Evolutionary conservation across 2,113 vertebrate genomes (phyloP), one percentile per base, ranked within the genome.

Genomic region (Lathamus discolor): DNA sequence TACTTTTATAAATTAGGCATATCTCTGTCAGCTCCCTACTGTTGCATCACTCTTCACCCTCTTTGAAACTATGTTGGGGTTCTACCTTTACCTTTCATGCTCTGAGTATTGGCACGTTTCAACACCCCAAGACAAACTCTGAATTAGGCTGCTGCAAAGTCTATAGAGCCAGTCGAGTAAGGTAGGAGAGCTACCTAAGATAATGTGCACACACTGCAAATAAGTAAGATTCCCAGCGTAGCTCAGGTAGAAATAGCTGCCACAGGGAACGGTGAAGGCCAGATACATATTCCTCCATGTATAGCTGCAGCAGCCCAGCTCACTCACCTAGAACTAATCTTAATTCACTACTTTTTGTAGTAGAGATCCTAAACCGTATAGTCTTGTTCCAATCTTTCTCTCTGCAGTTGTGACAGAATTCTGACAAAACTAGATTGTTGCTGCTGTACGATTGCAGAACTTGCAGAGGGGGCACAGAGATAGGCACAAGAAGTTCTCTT

Each of bases 21-120:
- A 27, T 51, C 1, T 17, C 37, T n/a, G 17, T 39, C 25, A 88
- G 1, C 41, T 37, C 51, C 33, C 11, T 86, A n/a, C 62, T 22
- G 17, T 3, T 66, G 14, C 12, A 72, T 7, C 48, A 12, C 16
- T 43, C 33, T 17, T 63, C 2, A 2, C 7, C 29, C 49, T 77
- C 33, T 66, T 39, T 41, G 68, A 68, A 89, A 44, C 37, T 29
- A 23, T 1, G 8, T 2, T 18, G 23, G 75, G 39, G 33, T 37
- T 61, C 54, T 44, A 44, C 6, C 29, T 39, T 51, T 29, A 59
- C 28, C 33, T 46, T 57, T 41, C 74, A 18, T 3, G 11, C 31
- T 25, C 20, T 1, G 4, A 64, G 13, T 24, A 28, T 4, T 14
- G 27, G 28, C 17, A 33, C 0, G 0, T 75, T 72, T 35, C 43